Conservation (phyloP, 1,140 invertebrate species). For the Platorchestia sp. region DNA sequence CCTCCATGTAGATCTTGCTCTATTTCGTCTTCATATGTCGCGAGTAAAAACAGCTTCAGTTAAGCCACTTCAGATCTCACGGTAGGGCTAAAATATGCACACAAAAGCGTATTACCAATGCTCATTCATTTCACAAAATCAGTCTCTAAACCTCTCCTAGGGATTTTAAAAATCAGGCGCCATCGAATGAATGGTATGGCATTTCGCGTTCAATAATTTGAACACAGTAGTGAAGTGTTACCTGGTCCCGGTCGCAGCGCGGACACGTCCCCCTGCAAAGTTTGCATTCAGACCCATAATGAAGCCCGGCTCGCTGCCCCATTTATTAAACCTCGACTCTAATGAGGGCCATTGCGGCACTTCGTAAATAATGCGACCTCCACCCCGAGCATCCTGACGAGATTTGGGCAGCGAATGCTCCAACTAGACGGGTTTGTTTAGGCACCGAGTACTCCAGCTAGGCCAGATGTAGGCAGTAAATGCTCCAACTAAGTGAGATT, state of each 20-base stretch:
- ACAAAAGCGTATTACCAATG: background rate
- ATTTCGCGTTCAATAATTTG: background rate
- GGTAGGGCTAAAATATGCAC: background rate
- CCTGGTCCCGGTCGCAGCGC: background rate
- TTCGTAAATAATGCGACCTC: slow-evolving; percentile 38
- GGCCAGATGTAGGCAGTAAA: too few relatives aligned
- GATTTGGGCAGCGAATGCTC: too few relatives aligned
- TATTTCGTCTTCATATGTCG: background rate
- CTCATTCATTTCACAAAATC: background rate
- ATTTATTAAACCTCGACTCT: slow-evolving; percentile 45
- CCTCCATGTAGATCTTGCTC: background rate
- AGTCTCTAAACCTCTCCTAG: background rate
- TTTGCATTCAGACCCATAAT: slow-evolving; percentile 44
- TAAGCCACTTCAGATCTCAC: background rate
- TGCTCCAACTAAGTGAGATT: too few relatives aligned
- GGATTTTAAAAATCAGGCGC: background rate
- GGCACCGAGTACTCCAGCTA: too few relatives aligned
- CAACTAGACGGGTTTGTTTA: too few relatives aligned
- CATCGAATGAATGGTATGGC: background rate
- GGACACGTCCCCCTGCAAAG: slow-evolving; percentile 10
- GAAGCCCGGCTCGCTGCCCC: background rate
- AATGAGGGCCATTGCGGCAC: slow-evolving; percentile 20
- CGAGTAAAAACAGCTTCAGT: background rate
- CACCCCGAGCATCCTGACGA: background rate
- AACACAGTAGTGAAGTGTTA: background rate